These are phyloP conservation scores for Halcyon malimbica DNA, from an alignment of 2,113 vertebrate species.

Conservation along the genomic window DNA sequence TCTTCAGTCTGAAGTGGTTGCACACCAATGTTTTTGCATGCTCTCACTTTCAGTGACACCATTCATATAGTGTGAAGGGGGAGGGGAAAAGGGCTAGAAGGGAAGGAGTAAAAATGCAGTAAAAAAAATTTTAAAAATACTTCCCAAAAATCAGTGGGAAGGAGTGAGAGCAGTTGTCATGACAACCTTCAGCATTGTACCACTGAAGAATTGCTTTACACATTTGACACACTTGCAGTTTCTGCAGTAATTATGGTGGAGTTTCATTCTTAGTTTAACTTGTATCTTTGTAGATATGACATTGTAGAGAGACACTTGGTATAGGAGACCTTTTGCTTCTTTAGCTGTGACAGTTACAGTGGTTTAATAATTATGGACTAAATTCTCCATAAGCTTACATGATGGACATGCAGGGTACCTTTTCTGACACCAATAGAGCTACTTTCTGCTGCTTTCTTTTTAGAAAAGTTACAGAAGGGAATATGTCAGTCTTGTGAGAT, in stretches of 20 bases:
- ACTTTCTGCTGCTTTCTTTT: neutral
- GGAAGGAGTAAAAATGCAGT: slow-evolving; percentile 37
- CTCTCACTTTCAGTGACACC: neutral
- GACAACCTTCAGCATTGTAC: slow-evolving; percentile 70
- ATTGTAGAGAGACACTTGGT: neutral
- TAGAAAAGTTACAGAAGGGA: neutral
- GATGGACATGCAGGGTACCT: neutral
- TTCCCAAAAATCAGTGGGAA: slow-evolving; percentile 72
- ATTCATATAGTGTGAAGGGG: slow-evolving; percentile 1
- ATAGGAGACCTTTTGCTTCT: neutral
- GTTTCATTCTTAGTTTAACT: slow-evolving; percentile 18
- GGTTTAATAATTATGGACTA: neutral
- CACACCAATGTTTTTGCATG: neutral
- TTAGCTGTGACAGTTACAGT: neutral
- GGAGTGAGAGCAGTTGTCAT: slow-evolving; percentile 75
- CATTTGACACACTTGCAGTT: slow-evolving; percentile 53
- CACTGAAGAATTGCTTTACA: slow-evolving; percentile 64
- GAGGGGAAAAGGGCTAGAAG: slow-evolving; percentile 7
- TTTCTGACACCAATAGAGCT: neutral
- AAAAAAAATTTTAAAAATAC: slow-evolving; percentile 42
- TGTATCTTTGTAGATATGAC: neutral
- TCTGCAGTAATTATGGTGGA: slow-evolving; percentile 1
- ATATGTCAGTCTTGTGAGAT: neutral
- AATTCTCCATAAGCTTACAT: neutral
- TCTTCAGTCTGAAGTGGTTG: neutral